Percentiles rank a stretch among this genome's conserved stretches.
Conservation (phyloP, 1,140 invertebrate genomes). For the Nomia melanderi region DNA sequence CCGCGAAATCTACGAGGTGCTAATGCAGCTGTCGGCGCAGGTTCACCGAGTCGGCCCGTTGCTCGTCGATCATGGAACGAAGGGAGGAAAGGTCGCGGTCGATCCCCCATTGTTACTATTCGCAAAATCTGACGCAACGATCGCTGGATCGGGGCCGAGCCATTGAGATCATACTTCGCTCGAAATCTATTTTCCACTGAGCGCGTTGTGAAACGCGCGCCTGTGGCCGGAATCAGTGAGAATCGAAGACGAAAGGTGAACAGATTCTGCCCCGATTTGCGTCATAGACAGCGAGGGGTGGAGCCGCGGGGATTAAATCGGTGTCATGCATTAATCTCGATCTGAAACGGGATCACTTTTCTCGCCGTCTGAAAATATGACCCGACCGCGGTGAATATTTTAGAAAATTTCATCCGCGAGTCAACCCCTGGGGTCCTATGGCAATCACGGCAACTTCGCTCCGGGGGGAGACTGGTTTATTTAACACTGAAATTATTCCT, state of each 20-base stretch:
- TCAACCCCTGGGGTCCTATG: too few relatives aligned
- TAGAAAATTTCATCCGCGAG: too few relatives aligned
- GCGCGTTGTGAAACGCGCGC: constrained; percentile 15
- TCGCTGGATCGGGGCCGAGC: neutral
- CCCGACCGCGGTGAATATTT: too few relatives aligned
- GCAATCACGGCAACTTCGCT: too few relatives aligned
- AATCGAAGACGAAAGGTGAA: constrained; percentile 37
- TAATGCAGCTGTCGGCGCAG: neutral
- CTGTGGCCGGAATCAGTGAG: constrained; percentile 22
- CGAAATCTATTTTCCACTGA: constrained; percentile 40
- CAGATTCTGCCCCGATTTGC: constrained; percentile 32
- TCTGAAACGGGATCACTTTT: neutral
- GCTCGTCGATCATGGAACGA: neutral
- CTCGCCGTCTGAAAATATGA: neutral
- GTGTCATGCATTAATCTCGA: neutral
- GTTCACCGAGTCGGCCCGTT: neutral
- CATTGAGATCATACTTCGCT: constrained; percentile 28
- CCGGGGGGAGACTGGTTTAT: too few relatives aligned
- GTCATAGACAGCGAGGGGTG: constrained; percentile 18
- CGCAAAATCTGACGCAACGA: constrained; percentile 23
- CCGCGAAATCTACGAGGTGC: neutral
- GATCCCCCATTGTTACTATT: constrained; percentile 15
- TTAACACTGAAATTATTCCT: too few relatives aligned
- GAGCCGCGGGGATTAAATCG: constrained; percentile 4
- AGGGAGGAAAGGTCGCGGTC: constrained; percentile 14